Base-by-base conservation (phyloP, 2,888 invertebrate genomes). In the Eupithecia tripunctaria region DNA sequence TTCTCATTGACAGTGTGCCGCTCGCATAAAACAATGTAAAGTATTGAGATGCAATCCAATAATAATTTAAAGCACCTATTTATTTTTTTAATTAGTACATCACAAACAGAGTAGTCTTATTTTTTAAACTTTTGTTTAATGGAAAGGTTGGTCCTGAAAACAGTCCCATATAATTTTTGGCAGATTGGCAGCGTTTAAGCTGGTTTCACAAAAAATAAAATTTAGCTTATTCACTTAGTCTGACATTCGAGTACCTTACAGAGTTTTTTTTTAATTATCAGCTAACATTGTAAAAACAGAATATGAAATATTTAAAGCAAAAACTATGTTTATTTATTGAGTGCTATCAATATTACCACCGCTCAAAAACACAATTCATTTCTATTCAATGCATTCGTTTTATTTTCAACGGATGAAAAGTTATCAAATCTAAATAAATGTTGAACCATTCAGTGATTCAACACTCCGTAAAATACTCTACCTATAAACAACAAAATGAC, bases 401-500 rank as follows among this genome's bases (percentile, higher is more conserved):
- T 60, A 60, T 60, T 27, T 60, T 29, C 29, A 60, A 29, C 7
- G 18, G 60, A 29, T 60, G 29, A 60, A 66, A 47, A 29, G 21
- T 56, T 67, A 56, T 56, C 64, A 64, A 36, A 64, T 65, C 47
- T 66, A 68, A 47, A 38, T 63, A 36, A 64, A 64, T 25, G 21
- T 38, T 3, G 38, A 47, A 59, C 43, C 67, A 72, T 70, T 72
- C 71, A 60, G 73, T 60, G 74, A 74, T 71, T 77, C 71, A 76
- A 77, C 70, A 64, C 62, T 68, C 67, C 74, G 66, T 75, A 73
- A 77, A 75, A 76, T 70, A 75, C 65, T 72, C 71, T 67, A n/a
- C n/a, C n/a, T n/a, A 73, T 72, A 73, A 76, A 74, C 62, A 71
- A 71, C 71, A 68, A 71, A 74, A 69, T 74, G 66, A 74, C 70